Percentiles rank a stretch among this genome's conserved stretches.
Evolutionary conservation across 92 coral and sea anemone genomes (phyloP).

Genomic region (Micromussa lordhowensis): DNA sequence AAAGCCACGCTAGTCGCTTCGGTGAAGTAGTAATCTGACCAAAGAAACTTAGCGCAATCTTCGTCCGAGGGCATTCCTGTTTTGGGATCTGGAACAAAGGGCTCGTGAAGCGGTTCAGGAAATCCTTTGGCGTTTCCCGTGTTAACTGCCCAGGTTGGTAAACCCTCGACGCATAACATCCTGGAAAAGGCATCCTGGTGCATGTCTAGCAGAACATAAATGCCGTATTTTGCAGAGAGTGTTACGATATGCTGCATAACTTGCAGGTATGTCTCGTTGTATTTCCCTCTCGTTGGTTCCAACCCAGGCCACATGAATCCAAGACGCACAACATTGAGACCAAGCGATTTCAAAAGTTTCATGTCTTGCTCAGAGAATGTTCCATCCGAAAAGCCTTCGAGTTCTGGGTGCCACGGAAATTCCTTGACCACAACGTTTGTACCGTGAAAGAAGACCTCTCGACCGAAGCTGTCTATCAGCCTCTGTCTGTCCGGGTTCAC

Average conservation of each 20-base stretch:
- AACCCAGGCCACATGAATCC: slow-evolving; percentile 99
- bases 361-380: slow-evolving; percentile 95
- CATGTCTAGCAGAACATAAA: slow-evolving; percentile 92
- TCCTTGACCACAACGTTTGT: slow-evolving; percentile 92
- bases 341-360: slow-evolving; percentile 90
- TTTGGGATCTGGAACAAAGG: slow-evolving; percentile 80
- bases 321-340: slow-evolving; percentile 90
- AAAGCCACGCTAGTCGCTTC: slow-evolving; percentile 96
- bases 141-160: slow-evolving; percentile 92
- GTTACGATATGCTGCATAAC: slow-evolving; percentile 81
- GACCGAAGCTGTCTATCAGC: slow-evolving; percentile 76
- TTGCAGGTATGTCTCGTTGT: slow-evolving; percentile 86
- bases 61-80: slow-evolving; percentile 83
- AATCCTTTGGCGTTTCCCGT: slow-evolving; percentile 83
- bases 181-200: slow-evolving; percentile 97
- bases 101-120: slow-evolving; percentile 90
- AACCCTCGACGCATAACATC: slow-evolving; percentile 94
- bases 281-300: slow-evolving; percentile 86
- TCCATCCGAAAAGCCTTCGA: slow-evolving; percentile 81
- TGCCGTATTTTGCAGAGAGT: slow-evolving; percentile 86
- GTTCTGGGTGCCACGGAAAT: slow-evolving; percentile 95
- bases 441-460: slow-evolving; percentile 93
- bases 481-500: slow-evolving; percentile 86
- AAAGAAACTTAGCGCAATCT: slow-evolving; percentile 87
- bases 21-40: slow-evolving; percentile 85